Percentiles rank a stretch among this genome's conserved stretches.
phyloP scores from a whole-genome alignment of 2,797 vertebrate genomes.

The Salarias fasciatus region DNA sequence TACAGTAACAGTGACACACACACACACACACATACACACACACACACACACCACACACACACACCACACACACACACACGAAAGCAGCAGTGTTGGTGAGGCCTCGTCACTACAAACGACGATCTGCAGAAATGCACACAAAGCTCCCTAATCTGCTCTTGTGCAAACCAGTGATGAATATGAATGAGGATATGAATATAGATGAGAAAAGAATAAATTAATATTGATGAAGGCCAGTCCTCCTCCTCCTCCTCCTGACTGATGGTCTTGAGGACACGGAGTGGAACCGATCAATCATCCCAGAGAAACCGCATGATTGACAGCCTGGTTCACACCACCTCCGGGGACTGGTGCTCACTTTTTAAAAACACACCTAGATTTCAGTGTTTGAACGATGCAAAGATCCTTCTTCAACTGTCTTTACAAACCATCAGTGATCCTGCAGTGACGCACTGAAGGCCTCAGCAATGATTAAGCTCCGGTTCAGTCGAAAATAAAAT shows the following conservation, averaged over 20 bases:
- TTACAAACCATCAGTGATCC: no score
- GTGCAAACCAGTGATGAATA: slow-evolving; percentile 70
- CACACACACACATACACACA: no score
- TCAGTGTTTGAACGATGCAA: no score
- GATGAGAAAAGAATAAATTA: slow-evolving; percentile 63
- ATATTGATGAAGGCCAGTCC: slow-evolving; percentile 70
- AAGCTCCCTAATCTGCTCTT: slow-evolving; percentile 60
- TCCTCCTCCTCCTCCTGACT: slow-evolving; percentile 57
- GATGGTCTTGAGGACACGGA: slow-evolving; percentile 50
- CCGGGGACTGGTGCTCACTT: no score
- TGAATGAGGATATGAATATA: slow-evolving; percentile 74
- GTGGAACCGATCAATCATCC: slow-evolving; percentile 67
- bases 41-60: no score
- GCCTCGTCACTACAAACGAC: slow-evolving; percentile 41
- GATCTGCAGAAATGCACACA: slow-evolving; percentile 53
- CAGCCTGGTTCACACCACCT: slow-evolving; percentile 29
- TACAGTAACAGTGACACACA: no score
- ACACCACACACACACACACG: no score
- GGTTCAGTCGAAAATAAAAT: slow-evolving; percentile 40
- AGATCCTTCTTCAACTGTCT: no score
- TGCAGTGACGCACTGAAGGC: slow-evolving; percentile 12
- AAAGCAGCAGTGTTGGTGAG: no score
- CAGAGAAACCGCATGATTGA: slow-evolving; percentile 46
- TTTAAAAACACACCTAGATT: no score
- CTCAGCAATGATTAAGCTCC: slow-evolving; percentile 16